Percentiles rank a stretch among this genome's conserved stretches.
These are phyloP conservation scores for Gallinago undulata DNA, from an alignment of 2,113 vertebrate species.

Conservation along the genomic window DNA sequence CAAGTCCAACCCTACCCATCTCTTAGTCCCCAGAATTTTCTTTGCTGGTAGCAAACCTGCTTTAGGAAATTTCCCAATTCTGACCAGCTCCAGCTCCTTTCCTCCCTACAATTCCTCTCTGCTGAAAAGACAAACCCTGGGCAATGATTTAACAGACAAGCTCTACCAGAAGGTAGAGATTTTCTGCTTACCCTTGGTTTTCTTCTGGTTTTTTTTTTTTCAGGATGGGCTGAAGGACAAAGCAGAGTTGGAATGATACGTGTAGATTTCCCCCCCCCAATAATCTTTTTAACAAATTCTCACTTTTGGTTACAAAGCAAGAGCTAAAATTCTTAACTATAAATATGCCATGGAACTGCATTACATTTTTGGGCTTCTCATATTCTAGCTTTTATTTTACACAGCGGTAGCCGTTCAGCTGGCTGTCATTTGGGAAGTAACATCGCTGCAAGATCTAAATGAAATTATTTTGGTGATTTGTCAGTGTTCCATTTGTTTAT, in stretches of 20 bases:
- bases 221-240: neutral
- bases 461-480: neutral
- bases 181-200: neutral
- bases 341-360: fast-evolving
- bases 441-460: neutral
- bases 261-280: neutral
- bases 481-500: neutral
- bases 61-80: neutral
- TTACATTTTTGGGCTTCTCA: neutral
- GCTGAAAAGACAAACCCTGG: neutral
- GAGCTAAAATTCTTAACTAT: neutral
- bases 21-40: neutral
- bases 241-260: fast-evolving
- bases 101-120: neutral
- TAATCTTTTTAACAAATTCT: neutral
- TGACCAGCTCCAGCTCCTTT: neutral
- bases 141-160: neutral
- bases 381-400: neutral
- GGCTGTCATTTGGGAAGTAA: neutral
- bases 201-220: neutral
- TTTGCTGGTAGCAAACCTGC: neutral
- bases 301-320: neutral
- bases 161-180: neutral
- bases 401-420: neutral
- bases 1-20: neutral